These are phyloP conservation scores for Serilophus lunatus DNA, from an alignment of 2,113 vertebrate genomes.

Conservation along the genomic window DNA sequence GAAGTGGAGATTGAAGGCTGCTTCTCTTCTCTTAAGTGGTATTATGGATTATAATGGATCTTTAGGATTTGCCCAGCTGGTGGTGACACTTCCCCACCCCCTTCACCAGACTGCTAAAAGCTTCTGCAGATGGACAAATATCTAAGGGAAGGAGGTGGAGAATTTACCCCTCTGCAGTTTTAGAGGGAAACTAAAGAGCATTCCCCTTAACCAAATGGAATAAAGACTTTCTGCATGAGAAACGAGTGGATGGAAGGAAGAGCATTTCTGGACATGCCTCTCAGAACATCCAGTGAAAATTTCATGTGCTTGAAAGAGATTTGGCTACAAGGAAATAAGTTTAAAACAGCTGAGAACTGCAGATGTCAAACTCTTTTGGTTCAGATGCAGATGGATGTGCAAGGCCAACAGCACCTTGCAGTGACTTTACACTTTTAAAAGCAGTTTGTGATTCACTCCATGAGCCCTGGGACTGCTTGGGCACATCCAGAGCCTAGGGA, in stretches of 20 bases:
- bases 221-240: not conserved
- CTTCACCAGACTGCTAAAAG: not conserved
- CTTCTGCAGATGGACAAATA: not conserved
- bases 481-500: not conserved
- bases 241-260: not conserved
- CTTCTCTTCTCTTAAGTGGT: slow-evolving; percentile 33
- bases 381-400: not conserved
- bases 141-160: not conserved
- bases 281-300: not conserved
- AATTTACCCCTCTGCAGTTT: not conserved
- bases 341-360: not conserved
- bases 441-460: not conserved
- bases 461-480: not conserved
- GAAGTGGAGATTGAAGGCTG: slow-evolving; percentile 21
- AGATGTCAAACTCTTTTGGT: not conserved
- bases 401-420: not conserved
- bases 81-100: slow-evolving; percentile 4
- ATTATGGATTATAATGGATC: slow-evolving; percentile 50
- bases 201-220: not conserved
- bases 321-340: not conserved
- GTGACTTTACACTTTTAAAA: not conserved
- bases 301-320: not conserved
- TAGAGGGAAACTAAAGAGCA: not conserved
- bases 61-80: slow-evolving; percentile 38
- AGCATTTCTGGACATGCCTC: not conserved